Conservation (phyloP, 2,888 invertebrate genomes). For the Congeria kusceri region DNA sequence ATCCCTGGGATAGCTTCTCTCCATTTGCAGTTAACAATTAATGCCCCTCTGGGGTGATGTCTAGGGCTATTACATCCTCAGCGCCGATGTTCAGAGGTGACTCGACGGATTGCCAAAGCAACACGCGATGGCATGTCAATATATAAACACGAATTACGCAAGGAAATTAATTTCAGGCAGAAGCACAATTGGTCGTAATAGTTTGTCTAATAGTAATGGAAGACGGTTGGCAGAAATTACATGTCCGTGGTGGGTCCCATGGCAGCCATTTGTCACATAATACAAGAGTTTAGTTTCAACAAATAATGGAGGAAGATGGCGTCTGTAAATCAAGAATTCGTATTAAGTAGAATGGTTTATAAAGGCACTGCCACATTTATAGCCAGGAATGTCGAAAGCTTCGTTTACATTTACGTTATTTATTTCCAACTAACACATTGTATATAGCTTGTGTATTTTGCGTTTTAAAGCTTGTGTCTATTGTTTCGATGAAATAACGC, state of each 20-base stretch:
- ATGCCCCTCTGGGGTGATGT: conserved; percentile 44
- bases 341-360: too few relatives aligned
- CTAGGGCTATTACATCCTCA: conserved; percentile 47
- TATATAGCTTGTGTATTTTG: too few relatives aligned
- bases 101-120: conserved; percentile 54
- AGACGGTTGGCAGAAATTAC: conserved; percentile 45
- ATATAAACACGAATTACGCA: conserved; percentile 63
- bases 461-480: too few relatives aligned
- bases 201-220: conserved; percentile 48
- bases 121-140: conserved; percentile 49
- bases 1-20: conserved; percentile 46
- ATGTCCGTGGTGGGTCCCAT: conserved; percentile 43
- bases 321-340: not conserved
- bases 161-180: conserved; percentile 62
- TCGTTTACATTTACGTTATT: too few relatives aligned
- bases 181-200: conserved; percentile 51
- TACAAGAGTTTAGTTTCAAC: conserved; percentile 35
- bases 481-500: too few relatives aligned
- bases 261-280: conserved; percentile 51
- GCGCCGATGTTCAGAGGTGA: conserved; percentile 44
- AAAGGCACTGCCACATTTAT: too few relatives aligned
- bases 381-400: too few relatives aligned
- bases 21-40: conserved; percentile 61
- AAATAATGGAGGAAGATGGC: conserved; percentile 19
- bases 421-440: too few relatives aligned